Conservation (phyloP, 2,113 vertebrate species). For the Monopterus albus region DNA sequence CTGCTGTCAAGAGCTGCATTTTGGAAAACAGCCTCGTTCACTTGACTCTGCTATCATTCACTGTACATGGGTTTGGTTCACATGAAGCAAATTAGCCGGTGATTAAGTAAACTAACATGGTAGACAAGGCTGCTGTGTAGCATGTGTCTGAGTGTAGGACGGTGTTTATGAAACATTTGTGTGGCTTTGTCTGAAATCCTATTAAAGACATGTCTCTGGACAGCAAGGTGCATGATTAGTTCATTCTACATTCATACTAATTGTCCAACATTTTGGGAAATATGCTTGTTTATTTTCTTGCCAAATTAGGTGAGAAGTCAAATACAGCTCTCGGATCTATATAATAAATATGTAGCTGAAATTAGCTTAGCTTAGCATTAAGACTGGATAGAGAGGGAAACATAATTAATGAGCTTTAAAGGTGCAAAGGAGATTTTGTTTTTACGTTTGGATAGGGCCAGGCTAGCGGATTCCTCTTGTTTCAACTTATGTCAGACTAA, state of each 20-base stretch:
- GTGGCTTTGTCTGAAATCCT: neutral
- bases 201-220: neutral
- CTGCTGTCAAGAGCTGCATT: constrained; percentile 25
- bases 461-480: too few species aligned
- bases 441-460: neutral
- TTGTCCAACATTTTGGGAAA: constrained; percentile 2
- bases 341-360: constrained; percentile 1
- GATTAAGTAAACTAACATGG: constrained; percentile 32
- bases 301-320: neutral
- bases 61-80: constrained; percentile 11
- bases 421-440: neutral
- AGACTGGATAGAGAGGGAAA: neutral
- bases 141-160: too few species aligned
- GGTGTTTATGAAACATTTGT: neutral
- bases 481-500: too few species aligned
- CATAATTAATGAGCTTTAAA: neutral
- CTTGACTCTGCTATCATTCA: constrained; percentile 5
- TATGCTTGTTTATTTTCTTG: neutral
- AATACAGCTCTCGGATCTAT: neutral
- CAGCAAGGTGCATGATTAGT: neutral
- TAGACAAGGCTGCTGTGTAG: too few species aligned
- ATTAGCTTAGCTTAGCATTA: neutral
- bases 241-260: too few species aligned
- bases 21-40: constrained; percentile 17
- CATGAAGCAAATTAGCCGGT: constrained; percentile 8